Conservation (phyloP, 2,113 vertebrate genomes). For the Osmerus mordax region DNA sequence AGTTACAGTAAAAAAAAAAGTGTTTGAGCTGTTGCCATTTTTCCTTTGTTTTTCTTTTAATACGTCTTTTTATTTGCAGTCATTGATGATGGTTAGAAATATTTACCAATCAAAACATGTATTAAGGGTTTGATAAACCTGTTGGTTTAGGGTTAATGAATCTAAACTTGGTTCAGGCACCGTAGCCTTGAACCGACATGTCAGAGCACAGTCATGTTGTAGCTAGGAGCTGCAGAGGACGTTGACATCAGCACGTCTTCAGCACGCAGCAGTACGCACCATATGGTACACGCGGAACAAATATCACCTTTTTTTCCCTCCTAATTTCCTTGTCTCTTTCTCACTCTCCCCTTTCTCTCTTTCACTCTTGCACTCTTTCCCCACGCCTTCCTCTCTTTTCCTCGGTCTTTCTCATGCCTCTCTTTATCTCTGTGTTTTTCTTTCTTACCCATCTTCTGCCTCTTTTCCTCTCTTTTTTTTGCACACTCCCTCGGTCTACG, state of each 20-base stretch:
- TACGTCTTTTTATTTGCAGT: not conserved
- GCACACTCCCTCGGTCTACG: not conserved
- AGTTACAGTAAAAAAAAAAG: slow-evolving; percentile 44
- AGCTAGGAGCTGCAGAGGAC: not conserved
- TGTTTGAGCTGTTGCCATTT: not conserved
- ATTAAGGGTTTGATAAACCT: not conserved
- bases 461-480: not conserved
- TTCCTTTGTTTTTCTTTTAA: not conserved
- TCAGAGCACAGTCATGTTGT: not conserved
- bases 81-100: no score
- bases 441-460: not conserved
- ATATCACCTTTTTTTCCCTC: no score
- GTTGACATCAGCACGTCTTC: not conserved
- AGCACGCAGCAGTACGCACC: no score
- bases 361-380: not conserved
- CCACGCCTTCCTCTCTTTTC: not conserved
- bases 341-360: not conserved
- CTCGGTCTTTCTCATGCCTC: not conserved
- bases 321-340: not conserved
- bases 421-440: not conserved
- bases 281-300: no score
- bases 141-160: no score
- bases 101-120: no score
- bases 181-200: not conserved
- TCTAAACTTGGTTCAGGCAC: not conserved